Evolutionary conservation across 2,113 vertebrate species (phyloP).

Genomic region (Smithornis capensis): DNA sequence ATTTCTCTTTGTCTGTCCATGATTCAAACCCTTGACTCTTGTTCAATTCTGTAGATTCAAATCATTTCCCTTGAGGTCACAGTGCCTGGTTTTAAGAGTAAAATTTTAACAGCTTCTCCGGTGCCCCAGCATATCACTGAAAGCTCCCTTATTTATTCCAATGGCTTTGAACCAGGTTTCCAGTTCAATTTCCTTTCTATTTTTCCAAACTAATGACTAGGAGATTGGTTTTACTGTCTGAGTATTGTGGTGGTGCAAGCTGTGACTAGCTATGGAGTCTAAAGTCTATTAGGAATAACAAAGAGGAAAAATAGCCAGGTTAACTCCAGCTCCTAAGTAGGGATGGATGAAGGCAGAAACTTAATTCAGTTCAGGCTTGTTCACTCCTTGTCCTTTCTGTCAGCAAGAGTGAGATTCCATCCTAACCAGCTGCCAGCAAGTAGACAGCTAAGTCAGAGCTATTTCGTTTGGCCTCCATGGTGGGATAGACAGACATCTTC

Average conservation of each 20-base stretch:
- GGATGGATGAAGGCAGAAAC: neutral
- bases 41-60: slow-evolving; percentile 3
- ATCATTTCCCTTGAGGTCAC: neutral
- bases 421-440: neutral
- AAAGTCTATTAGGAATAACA: slow-evolving; percentile 16
- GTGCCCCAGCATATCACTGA: neutral
- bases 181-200: slow-evolving; percentile 55
- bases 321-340: neutral
- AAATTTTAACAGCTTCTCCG: slow-evolving; percentile 15
- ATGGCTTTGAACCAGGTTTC: slow-evolving; percentile 17
- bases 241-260: neutral
- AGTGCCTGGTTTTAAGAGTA: neutral
- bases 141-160: slow-evolving; percentile 39
- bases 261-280: neutral
- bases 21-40: neutral
- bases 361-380: neutral
- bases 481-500: neutral
- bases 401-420: neutral
- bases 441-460: neutral
- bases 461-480: neutral
- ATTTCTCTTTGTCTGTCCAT: neutral
- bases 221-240: slow-evolving; percentile 24
- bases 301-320: neutral
- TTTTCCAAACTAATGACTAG: slow-evolving; percentile 55
- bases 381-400: neutral